These are phyloP conservation scores for Drosophila pachea DNA, from an alignment of 1,140 invertebrate species.

Conservation along the genomic window DNA sequence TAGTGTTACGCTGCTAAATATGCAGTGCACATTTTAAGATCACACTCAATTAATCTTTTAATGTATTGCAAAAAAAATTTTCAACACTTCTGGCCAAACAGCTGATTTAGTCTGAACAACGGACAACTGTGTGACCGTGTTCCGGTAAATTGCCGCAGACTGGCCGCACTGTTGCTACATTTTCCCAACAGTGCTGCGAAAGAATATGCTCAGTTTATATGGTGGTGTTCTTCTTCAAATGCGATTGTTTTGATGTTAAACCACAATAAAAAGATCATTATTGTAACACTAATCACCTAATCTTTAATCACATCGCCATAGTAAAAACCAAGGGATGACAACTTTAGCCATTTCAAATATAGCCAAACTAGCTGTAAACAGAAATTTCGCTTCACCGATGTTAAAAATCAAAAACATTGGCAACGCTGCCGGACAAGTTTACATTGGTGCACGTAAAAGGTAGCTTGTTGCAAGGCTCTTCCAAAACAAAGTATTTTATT, in stretches of 20 bases:
- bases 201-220: neutral
- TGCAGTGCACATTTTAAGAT: constrained; percentile 35
- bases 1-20: constrained; percentile 33
- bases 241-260: neutral
- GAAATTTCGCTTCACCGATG: neutral
- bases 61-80: constrained; percentile 35
- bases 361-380: too few relatives aligned
- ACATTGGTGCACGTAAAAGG: constrained; percentile 58
- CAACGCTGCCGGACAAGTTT: constrained; percentile 39
- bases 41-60: constrained; percentile 26
- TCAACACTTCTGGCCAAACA: too few relatives aligned
- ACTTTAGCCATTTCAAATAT: neutral
- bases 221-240: neutral
- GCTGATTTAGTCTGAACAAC: constrained; percentile 34
- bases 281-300: too few relatives aligned
- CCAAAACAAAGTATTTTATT: constrained; percentile 8
- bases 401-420: constrained; percentile 1
- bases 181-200: neutral
- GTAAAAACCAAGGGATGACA: neutral
- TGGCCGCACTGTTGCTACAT: constrained; percentile 2
- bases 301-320: too few relatives aligned
- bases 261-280: too few relatives aligned
- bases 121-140: constrained; percentile 23
- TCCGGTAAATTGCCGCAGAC: neutral
- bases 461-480: constrained; percentile 63